A percentile compares a stretch with the other conserved stretches of the same genome.
Conservation (phyloP, 2,888 invertebrate genomes). For the Mesopsocus fuscifrons region DNA sequence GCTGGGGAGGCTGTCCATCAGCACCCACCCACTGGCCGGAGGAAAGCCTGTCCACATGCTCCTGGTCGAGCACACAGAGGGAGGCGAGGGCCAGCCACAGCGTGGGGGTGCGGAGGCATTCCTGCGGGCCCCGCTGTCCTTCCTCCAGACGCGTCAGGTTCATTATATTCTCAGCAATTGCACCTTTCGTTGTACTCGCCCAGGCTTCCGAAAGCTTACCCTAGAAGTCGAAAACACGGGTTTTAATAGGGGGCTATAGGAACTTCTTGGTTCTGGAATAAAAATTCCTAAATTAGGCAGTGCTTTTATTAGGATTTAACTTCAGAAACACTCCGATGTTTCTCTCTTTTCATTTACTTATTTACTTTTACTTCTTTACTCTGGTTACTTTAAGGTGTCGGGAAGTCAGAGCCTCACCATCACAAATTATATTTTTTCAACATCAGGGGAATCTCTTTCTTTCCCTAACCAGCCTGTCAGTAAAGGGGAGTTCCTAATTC, state of each 20-base stretch:
- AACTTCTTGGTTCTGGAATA: slow-evolving; percentile 7
- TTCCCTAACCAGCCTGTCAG: too few species aligned
- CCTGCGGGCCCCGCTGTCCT: slow-evolving; percentile 46
- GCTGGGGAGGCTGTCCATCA: slow-evolving; percentile 21
- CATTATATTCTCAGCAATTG: slow-evolving; percentile 70
- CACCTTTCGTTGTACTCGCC: slow-evolving; percentile 72
- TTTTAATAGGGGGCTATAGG: slow-evolving; percentile 11
- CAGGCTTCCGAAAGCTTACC: slow-evolving; percentile 71
- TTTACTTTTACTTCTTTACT: too few species aligned
- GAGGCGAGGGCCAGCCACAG: slow-evolving; percentile 88
- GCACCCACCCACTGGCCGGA: slow-evolving; percentile 56
- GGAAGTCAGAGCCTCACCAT: too few species aligned
- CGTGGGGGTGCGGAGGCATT: slow-evolving; percentile 65
- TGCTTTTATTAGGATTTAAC: too few species aligned
- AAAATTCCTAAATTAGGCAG: slow-evolving; percentile 6
- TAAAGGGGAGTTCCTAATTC: too few species aligned
- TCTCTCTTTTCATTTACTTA: too few species aligned
- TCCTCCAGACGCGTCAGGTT: slow-evolving; percentile 67
- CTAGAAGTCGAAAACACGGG: too few species aligned
- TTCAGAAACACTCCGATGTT: too few species aligned
- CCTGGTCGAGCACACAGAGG: slow-evolving; percentile 77
- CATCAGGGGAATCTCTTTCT: too few species aligned
- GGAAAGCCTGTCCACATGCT: slow-evolving; percentile 66
- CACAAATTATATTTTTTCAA: too few species aligned
- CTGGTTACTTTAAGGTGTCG: too few species aligned